Evolutionary conservation across 1,140 invertebrate species (phyloP).

Genomic region (Ceratitis capitata): DNA sequence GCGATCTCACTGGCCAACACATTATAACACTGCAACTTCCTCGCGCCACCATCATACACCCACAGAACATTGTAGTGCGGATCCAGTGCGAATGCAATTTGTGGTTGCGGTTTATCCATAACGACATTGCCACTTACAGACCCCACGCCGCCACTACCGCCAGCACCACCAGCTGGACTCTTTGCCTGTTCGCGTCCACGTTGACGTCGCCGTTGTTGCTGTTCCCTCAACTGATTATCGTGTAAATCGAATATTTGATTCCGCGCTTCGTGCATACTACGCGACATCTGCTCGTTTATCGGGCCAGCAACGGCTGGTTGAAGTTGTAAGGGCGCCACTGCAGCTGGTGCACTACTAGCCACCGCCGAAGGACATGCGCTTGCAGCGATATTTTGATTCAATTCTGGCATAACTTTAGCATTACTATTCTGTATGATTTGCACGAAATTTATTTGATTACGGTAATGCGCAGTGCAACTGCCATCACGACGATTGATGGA

Average conservation of each 20-base stretch:
- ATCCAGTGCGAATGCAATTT: conserved; percentile 72
- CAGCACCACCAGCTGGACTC: background rate
- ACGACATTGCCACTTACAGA: conserved; percentile 34
- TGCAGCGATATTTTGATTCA: conserved; percentile 60
- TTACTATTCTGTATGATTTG: conserved; percentile 54
- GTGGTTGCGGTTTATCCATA: conserved; percentile 50
- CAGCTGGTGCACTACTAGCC: conserved; percentile 37
- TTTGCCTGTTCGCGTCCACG: conserved; percentile 33
- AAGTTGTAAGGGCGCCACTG: background rate
- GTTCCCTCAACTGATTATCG: conserved; percentile 42
- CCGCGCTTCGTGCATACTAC: conserved; percentile 62
- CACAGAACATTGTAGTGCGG: conserved; percentile 87
- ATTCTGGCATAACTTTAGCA: conserved; percentile 49
- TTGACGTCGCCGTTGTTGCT: conserved; percentile 41
- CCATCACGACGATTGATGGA: conserved; percentile 86
- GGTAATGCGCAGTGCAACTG: conserved; percentile 81
- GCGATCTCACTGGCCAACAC: conserved; percentile 76
- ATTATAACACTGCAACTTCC: conserved; percentile 83
- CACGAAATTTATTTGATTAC: conserved; percentile 76
- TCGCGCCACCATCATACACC: conserved; percentile 79
- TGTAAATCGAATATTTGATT: conserved; percentile 64
- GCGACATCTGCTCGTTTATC: conserved; percentile 63
- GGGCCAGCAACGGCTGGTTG: conserved; percentile 34
- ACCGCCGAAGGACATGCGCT: conserved; percentile 47
- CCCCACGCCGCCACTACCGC: background rate